These are phyloP conservation scores for Harpalus rufipes DNA, from an alignment of 2,888 invertebrate genomes.

Conservation along the genomic window DNA sequence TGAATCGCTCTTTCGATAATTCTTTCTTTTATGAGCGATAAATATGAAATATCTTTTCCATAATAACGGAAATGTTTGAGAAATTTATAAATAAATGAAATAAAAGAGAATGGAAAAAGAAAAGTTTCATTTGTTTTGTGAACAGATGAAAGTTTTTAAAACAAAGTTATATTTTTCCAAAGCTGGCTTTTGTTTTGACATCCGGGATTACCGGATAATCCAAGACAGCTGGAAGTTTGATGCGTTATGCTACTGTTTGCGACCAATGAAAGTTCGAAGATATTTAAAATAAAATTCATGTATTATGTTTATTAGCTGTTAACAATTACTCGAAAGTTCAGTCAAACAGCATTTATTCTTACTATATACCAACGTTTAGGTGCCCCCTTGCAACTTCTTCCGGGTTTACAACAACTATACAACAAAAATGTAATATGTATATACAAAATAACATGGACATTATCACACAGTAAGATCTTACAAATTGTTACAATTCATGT, in stretches of 20 bases:
- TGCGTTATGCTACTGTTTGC: neutral
- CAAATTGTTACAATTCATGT: too few relatives aligned
- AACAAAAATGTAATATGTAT: too few relatives aligned
- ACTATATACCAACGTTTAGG: too few relatives aligned
- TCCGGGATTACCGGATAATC: neutral
- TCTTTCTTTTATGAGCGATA: neutral
- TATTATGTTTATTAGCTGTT: too few relatives aligned
- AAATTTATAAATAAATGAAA: neutral
- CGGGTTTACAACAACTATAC: too few relatives aligned
- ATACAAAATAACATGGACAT: too few relatives aligned
- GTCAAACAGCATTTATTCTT: too few relatives aligned
- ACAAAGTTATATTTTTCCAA: constrained; percentile 44
- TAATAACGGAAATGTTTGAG: neutral
- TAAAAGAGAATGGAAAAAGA: neutral
- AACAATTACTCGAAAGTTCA: too few relatives aligned
- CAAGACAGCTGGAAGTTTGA: neutral
- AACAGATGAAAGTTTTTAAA: neutral
- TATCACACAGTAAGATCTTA: too few relatives aligned
- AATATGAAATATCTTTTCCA: neutral
- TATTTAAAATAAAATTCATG: neutral
- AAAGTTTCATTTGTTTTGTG: too few relatives aligned
- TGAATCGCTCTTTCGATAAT: neutral
- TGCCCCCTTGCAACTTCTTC: too few relatives aligned
- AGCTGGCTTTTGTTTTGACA: constrained; percentile 35
- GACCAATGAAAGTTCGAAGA: neutral